Evolutionary conservation across 2,888 invertebrate species (phyloP), one percentile per base, ranked within the genome.

Genomic region (Invenusta paracnida): DNA sequence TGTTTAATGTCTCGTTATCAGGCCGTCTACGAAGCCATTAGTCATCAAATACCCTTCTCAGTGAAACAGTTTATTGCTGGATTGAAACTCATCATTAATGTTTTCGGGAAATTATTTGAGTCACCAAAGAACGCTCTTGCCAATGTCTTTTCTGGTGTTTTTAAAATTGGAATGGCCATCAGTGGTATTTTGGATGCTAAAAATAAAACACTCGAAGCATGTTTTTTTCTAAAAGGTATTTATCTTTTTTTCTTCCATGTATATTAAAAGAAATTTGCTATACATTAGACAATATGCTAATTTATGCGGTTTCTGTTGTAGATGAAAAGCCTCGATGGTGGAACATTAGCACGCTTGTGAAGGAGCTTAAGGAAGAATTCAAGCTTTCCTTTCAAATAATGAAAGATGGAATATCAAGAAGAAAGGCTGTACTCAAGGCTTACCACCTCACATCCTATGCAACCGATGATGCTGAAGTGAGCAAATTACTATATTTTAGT

Each of bases 311-410:
- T n/a, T n/a, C n/a, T n/a, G n/a, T n/a, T n/a, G 17, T 48, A 83
- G 83, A 83, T 13, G 83, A 83, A 66, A 83, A 83, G 30, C 89
- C 89, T 0, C 88, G 89, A 81, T 89, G 89, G 89, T 88, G 87
- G 88, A 88, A 89, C 83, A 82, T 89, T 30, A 87, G 82, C 1
- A 87, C 30, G 17, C 85, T 88, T n/a, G 84, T 87, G 66, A 86
- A 86, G 2, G 87, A 87, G n/a, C 85, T 89, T 13, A n/a, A 67
- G 2, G 86, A 86, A 0, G 67, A 88, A 83, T 83, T 83, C 30
- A 11, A 25, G 27, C 5, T 23, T 23, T 73, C 73, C 2, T 23
- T 73, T 25, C 5, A 73, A 73, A 73, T 73, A 13, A 73, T 73
- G 73, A 73, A 73, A 73, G 73, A 73, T 23, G 73, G 73, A 5